phyloP scores from a whole-genome alignment of 2,888 invertebrate species.

The Gryllus longicercus region DNA sequence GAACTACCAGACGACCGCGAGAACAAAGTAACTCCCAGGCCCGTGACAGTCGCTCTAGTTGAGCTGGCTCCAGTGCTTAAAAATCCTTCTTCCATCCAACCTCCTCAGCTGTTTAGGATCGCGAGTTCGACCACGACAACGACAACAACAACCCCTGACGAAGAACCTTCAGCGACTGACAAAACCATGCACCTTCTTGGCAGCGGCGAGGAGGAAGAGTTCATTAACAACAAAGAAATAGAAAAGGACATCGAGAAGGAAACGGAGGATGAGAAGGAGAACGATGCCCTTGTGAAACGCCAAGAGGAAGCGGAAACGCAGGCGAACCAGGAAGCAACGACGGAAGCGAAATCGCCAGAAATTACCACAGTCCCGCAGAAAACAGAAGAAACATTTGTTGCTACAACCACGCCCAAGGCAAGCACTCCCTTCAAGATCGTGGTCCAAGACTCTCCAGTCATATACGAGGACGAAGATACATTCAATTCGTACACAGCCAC shows the following conservation, averaged over 20 bases:
- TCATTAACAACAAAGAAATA: background rate
- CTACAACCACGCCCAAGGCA: background rate
- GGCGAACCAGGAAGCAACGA: background rate
- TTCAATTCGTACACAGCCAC: background rate
- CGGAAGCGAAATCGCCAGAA: background rate
- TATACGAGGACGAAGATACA: background rate
- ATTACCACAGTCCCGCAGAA: background rate
- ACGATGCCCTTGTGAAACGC: background rate
- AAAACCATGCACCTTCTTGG: background rate
- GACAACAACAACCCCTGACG: background rate
- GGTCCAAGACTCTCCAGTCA: background rate
- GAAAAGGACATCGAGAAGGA: conserved; percentile 6
- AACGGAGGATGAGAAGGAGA: background rate
- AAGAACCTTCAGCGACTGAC: background rate
- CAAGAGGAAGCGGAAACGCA: conserved; percentile 1
- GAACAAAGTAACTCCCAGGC: background rate
- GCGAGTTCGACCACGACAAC: background rate
- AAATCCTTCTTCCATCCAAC: background rate
- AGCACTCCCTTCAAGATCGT: background rate
- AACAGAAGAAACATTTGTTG: background rate
- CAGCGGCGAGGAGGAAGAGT: background rate
- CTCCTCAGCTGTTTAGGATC: background rate
- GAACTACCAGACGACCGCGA: background rate
- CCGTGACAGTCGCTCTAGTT: background rate
- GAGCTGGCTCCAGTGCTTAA: background rate